Percentiles rank a stretch among this genome's conserved stretches.
Evolutionary conservation across 2,888 invertebrate species (phyloP).

Genomic region (Dasypolia templi): DNA sequence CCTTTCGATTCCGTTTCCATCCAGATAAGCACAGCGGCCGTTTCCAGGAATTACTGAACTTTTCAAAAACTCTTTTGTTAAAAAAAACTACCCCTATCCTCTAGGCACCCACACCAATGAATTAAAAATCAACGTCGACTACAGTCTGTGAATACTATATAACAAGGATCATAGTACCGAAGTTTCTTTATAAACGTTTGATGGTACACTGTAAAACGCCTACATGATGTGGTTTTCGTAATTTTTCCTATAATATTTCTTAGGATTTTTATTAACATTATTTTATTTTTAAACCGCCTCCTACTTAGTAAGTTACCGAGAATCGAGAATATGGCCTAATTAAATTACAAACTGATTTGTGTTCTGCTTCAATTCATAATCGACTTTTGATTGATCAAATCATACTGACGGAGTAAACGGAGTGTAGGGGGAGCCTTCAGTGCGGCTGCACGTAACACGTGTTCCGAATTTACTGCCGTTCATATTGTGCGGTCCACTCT

Average conservation of each 20-base stretch:
- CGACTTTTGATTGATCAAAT: not conserved
- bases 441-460: constrained; percentile 15
- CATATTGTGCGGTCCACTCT: constrained; percentile 9
- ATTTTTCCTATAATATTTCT: not conserved
- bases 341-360: not conserved
- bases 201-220: constrained; percentile 9
- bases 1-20: not conserved
- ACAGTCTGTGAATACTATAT: constrained; percentile 26
- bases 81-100: not conserved
- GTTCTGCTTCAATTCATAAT: not conserved
- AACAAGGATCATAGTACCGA: constrained; percentile 7
- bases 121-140: constrained; percentile 29
- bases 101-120: constrained; percentile 7
- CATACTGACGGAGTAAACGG: not conserved
- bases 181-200: constrained; percentile 15
- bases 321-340: not conserved
- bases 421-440: constrained; percentile 4
- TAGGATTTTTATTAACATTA: not conserved
- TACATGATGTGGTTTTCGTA: constrained; percentile 10
- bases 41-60: too few relatives aligned
- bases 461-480: constrained; percentile 2
- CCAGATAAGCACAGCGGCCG: too few relatives aligned
- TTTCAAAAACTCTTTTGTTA: too few relatives aligned
- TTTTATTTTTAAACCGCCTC: constrained; percentile 15
- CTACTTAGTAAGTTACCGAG: not conserved